Base-by-base conservation (phyloP, 2,113 vertebrate genomes). In the Poeciliopsis occidentalis region DNA sequence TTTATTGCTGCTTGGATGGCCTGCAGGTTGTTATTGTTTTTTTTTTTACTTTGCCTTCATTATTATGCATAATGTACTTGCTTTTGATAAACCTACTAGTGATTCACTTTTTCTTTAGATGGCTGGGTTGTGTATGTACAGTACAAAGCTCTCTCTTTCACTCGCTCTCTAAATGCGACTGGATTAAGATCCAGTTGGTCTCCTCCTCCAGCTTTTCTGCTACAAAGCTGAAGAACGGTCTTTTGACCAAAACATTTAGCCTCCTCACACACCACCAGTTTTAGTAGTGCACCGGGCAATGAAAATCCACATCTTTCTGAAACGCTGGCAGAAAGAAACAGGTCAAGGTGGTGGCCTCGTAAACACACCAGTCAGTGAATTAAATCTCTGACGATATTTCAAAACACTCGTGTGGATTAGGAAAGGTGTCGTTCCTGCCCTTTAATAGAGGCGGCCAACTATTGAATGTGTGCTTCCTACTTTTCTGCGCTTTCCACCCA, bases 391-490 rank as follows among this genome's bases (percentile, higher is more conserved):
- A 75, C n/a, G 27, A 63, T 76, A 13, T 29, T n/a, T 64, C 29
- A 1, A 1, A 61, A 66, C 29, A 67, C 41, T 66, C 60, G 29
- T 62, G 73, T 54, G 80, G 81, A 81, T 76, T 64, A 76, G 64
- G 57, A 75, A 57, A 37, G 60, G 71, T 79, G 79, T 62, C 60
- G 12, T 24, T 73, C 62, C 79, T 78, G 78, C 73, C 69, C 47
- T 85, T 81, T 60, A 68, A 62, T 64, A 41, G 34, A 76, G 41
- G 71, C 78, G 60, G 57, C 44, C 74, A 69, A 60, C 47, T 44
- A 84, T 24, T 83, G 73, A 82, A 86, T 68, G 39, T 34, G 39
- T 73, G 88, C 82, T 80, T 79, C 81, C 69, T 69, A 34, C 75
- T 80, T 64, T 67, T 67, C 78, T 78, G 64, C 84, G 81, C 71